Evolutionary conservation across 2,888 invertebrate species (phyloP).

Genomic region (Biston betularia): DNA sequence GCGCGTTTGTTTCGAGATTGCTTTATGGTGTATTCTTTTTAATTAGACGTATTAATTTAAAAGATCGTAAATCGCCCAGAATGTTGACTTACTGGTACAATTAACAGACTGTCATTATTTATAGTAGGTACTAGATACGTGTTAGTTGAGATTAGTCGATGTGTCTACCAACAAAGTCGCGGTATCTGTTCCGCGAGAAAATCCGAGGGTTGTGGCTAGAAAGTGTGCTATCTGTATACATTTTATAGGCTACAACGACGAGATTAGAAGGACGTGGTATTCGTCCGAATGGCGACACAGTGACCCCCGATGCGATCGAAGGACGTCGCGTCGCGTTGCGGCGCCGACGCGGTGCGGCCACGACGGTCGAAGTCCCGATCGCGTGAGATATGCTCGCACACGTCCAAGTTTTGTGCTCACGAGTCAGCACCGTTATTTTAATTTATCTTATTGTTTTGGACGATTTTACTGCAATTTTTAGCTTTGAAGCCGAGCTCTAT

Average conservation of each 20-base stretch:
- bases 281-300: slow-evolving; percentile 66
- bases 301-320: slow-evolving; percentile 70
- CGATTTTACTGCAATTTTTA: slow-evolving; percentile 6
- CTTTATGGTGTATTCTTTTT: slow-evolving; percentile 33
- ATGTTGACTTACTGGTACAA: slow-evolving; percentile 8
- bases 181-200: slow-evolving; percentile 37
- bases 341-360: slow-evolving; percentile 39
- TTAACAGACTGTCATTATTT: slow-evolving; percentile 20
- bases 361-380: slow-evolving; percentile 51
- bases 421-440: slow-evolving; percentile 61
- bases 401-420: slow-evolving; percentile 64
- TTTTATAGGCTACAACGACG: slow-evolving; percentile 58
- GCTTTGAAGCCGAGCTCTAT: slow-evolving; percentile 3
- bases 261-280: slow-evolving; percentile 58
- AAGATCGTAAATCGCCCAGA: slow-evolving; percentile 25
- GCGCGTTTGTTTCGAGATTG: slow-evolving; percentile 26
- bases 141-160: slow-evolving; percentile 17
- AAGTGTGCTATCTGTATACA: slow-evolving; percentile 54
- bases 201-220: slow-evolving; percentile 49
- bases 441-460: slow-evolving; percentile 50
- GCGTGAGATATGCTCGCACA: slow-evolving; percentile 75
- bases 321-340: slow-evolving; percentile 45
- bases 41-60: slow-evolving; percentile 33
- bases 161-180: slow-evolving; percentile 26
- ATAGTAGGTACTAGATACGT: not conserved